phyloP scores from a whole-genome alignment of 2,888 invertebrate genomes.

The Sminthurides aquaticus region DNA sequence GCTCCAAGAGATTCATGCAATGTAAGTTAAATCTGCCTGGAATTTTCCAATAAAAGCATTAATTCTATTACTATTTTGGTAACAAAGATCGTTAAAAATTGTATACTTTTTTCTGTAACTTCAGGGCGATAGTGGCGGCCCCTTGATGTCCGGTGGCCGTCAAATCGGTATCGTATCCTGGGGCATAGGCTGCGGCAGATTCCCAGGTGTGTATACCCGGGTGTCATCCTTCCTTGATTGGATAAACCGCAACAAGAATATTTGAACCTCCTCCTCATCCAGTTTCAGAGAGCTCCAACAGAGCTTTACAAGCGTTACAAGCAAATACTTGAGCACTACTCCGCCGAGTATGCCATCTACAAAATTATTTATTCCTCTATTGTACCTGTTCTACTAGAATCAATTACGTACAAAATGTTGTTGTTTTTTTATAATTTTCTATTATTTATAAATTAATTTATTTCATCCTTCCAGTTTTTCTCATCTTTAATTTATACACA shows the following conservation, averaged over 20 bases:
- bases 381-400: not conserved
- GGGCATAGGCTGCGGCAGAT: constrained; percentile 65
- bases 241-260: constrained; percentile 2
- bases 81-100: too few relatives aligned
- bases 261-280: too few relatives aligned
- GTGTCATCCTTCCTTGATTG: constrained; percentile 6
- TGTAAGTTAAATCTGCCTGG: constrained; percentile 57
- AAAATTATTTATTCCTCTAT: not conserved
- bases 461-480: too few relatives aligned
- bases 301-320: too few relatives aligned
- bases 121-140: constrained; percentile 84
- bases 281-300: too few relatives aligned
- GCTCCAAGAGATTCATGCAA: constrained; percentile 74
- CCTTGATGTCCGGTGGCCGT: constrained; percentile 72
- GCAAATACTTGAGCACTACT: not conserved
- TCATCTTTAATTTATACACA: too few relatives aligned
- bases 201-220: constrained; percentile 10
- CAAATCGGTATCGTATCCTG: constrained; percentile 86
- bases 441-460: too few relatives aligned
- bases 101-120: too few relatives aligned
- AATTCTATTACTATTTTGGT: too few relatives aligned
- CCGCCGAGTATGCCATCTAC: not conserved
- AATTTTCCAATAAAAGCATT: too few relatives aligned
- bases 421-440: not conserved
- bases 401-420: not conserved